Percentiles rank a stretch among this genome's conserved stretches.
Conservation (phyloP, 1,140 invertebrate species). For the Lepidotrigona ventralis region DNA sequence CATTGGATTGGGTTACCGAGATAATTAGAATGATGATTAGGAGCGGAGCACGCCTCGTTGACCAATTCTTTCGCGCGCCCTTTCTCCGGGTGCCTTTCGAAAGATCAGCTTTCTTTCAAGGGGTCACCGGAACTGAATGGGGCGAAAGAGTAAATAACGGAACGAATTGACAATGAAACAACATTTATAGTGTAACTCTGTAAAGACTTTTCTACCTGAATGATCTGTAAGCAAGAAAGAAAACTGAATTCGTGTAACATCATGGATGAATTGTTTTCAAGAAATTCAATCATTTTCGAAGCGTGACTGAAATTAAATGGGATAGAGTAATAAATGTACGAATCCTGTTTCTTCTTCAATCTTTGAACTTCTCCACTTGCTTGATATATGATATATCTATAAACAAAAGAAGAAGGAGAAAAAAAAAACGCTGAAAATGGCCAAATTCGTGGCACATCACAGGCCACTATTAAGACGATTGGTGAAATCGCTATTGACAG, state of each 20-base stretch:
- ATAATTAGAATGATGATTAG: slow-evolving; percentile 79
- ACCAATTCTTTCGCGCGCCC: slow-evolving; percentile 69
- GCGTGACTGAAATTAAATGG: too few species aligned
- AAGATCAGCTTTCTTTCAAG: slow-evolving; percentile 39
- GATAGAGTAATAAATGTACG: too few species aligned
- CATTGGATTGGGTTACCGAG: slow-evolving; percentile 74
- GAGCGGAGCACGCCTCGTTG: slow-evolving; percentile 74
- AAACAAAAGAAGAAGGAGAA: background rate
- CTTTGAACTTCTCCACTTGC: background rate
- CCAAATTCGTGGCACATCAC: slow-evolving; percentile 26
- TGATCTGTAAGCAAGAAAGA: background rate
- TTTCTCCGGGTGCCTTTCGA: slow-evolving; percentile 1
- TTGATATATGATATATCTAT: background rate
- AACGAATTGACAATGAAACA: background rate
- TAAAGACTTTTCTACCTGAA: background rate
- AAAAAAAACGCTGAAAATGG: slow-evolving; percentile 16
- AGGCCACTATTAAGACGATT: slow-evolving; percentile 13
- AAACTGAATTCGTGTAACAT: slow-evolving; percentile 6
- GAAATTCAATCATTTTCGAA: background rate
- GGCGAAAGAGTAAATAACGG: background rate
- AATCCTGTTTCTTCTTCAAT: too few species aligned
- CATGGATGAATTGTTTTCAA: background rate
- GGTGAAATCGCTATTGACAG: slow-evolving; percentile 52
- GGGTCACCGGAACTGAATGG: background rate
- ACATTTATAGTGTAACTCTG: too few species aligned